phyloP scores from a whole-genome alignment of 2,113 vertebrate species.

The Gymnocephalus cernua region DNA sequence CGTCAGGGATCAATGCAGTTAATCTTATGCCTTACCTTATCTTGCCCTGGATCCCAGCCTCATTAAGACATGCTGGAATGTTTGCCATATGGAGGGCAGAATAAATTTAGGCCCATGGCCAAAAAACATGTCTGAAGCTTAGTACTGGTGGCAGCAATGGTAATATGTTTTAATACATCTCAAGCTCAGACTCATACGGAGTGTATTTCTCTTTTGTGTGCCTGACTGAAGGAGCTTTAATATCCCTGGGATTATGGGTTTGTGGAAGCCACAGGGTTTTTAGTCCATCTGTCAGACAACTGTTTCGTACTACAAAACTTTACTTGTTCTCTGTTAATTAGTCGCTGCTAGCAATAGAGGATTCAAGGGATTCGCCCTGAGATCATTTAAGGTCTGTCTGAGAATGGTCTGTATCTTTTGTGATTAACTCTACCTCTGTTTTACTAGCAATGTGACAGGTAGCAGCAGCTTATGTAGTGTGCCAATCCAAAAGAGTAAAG shows the following conservation, averaged over 20 bases:
- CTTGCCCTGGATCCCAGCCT: slow-evolving; percentile 59
- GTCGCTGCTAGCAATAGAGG: not conserved
- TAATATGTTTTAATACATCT: slow-evolving; percentile 61
- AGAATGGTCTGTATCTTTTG: slow-evolving; percentile 8
- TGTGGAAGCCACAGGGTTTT: slow-evolving; percentile 42
- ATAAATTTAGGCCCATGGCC: slow-evolving; percentile 39
- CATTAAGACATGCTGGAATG: slow-evolving; percentile 63
- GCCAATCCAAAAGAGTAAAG: not conserved
- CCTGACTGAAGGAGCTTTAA: slow-evolving; percentile 46
- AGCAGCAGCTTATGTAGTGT: not conserved
- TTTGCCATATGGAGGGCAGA: slow-evolving; percentile 47
- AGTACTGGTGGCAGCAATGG: slow-evolving; percentile 32
- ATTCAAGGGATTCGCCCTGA: slow-evolving; percentile 13
- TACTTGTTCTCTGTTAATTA: slow-evolving; percentile 30
- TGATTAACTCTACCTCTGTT: not conserved
- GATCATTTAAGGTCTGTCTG: slow-evolving; percentile 7
- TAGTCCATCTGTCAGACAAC: slow-evolving; percentile 47
- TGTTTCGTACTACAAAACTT: slow-evolving; percentile 33
- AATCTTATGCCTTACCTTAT: slow-evolving; percentile 74
- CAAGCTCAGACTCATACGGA: slow-evolving; percentile 28
- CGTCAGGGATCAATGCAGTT: slow-evolving; percentile 75
- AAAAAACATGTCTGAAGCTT: slow-evolving; percentile 39
- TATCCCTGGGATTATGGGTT: slow-evolving; percentile 41
- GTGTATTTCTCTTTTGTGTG: slow-evolving; percentile 51
- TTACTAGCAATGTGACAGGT: not conserved